phyloP scores from a whole-genome alignment of 2,113 vertebrate genomes.

The Octodon degus region DNA sequence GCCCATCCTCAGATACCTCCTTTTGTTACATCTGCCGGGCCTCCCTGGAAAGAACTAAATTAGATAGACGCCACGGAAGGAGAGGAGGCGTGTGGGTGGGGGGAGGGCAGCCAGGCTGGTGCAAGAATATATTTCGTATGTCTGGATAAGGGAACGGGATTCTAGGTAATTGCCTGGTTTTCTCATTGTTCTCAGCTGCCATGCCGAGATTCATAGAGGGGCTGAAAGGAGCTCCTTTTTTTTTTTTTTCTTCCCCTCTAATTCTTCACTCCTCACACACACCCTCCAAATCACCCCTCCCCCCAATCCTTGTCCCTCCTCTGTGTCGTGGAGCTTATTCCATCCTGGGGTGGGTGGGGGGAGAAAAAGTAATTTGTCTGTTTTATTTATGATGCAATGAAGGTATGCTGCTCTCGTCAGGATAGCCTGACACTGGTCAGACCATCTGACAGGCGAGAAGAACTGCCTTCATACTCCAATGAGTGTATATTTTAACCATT shows the following conservation, averaged over 20 bases:
- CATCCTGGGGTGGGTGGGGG: conserved; percentile 76
- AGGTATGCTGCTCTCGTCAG: conserved; percentile 97
- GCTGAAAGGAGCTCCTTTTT: conserved; percentile 85
- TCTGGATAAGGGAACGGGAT: conserved; percentile 93
- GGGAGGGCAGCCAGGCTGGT: conserved; percentile 85
- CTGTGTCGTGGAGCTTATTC: conserved; percentile 86
- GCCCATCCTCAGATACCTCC: conserved; percentile 91
- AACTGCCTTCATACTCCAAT: conserved; percentile 95
- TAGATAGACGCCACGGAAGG: conserved; percentile 88
- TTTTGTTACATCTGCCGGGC: conserved; percentile 94
- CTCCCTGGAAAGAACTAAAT: conserved; percentile 94
- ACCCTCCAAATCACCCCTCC: conserved; percentile 73
- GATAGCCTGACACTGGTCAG: conserved; percentile 97
- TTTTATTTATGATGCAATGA: conserved; percentile 99
- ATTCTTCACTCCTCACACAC: conserved; percentile 81
- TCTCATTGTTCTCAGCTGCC: conserved; percentile 91
- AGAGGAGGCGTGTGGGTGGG: conserved; percentile 70
- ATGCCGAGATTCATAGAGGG: conserved; percentile 90
- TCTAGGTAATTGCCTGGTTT: conserved; percentile 96
- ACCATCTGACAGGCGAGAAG: conserved; percentile 95
- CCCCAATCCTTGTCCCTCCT: conserved; percentile 78
- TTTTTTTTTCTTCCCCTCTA: conserved; percentile 84
- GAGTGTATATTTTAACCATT: conserved; percentile 94
- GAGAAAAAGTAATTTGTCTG: conserved; percentile 95
- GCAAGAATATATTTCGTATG: conserved; percentile 95